Evolutionary conservation across 2,797 vertebrate species (phyloP).

Genomic region (Poeciliopsis gracilis): DNA sequence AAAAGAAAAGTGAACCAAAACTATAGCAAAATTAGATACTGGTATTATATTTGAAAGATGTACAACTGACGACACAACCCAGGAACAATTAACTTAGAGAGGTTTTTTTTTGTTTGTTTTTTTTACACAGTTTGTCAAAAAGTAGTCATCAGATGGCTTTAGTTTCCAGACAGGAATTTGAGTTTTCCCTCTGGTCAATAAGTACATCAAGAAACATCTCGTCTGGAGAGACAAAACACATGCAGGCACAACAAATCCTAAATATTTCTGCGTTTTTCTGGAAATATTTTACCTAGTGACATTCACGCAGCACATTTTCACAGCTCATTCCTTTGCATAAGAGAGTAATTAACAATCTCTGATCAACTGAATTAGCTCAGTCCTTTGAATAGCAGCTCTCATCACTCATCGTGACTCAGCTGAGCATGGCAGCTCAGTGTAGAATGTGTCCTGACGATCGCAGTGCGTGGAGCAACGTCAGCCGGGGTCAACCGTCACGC

Average conservation of each 20-base stretch:
- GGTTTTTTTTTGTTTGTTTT: too few relatives aligned
- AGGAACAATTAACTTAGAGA: neutral
- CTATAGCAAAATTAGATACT: neutral
- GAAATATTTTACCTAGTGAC: neutral
- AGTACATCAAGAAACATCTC: neutral
- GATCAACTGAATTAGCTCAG: conserved; percentile 67
- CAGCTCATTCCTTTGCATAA: conserved; percentile 16
- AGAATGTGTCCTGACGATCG: conserved; percentile 61
- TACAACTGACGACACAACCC: neutral
- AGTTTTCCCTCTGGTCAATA: neutral
- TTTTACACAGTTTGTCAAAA: neutral
- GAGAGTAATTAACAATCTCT: conserved; percentile 66
- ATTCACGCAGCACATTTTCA: conserved; percentile 25
- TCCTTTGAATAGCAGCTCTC: conserved; percentile 63
- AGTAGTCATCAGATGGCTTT: neutral
- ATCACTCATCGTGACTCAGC: conserved; percentile 44
- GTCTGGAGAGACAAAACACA: neutral
- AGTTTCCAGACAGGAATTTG: too few relatives aligned
- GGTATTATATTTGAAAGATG: neutral
- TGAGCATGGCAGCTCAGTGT: conserved; percentile 64
- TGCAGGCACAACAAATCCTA: neutral
- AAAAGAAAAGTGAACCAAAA: neutral
- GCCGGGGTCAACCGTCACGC: conserved; percentile 20
- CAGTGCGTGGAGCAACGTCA: conserved; percentile 34
- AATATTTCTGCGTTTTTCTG: neutral